These are phyloP conservation scores for Calidris pygmaea DNA, from an alignment of 2,113 vertebrate species.

Conservation along the genomic window DNA sequence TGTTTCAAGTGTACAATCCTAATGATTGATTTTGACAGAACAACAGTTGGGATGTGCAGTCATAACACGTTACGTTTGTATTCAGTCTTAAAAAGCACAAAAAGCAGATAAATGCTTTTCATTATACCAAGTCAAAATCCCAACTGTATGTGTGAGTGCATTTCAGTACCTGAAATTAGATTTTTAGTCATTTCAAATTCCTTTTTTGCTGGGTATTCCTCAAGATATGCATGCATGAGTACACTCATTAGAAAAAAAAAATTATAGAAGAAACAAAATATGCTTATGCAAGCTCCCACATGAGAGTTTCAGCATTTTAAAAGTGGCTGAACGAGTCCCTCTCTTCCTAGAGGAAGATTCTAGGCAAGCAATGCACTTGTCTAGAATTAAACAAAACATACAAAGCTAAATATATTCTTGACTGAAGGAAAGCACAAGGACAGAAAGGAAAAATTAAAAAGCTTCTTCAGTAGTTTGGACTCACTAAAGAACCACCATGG, in stretches of 20 bases:
- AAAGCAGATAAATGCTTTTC: not conserved
- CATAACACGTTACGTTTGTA: not conserved
- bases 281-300: not conserved
- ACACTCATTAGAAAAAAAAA: not conserved
- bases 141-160: not conserved
- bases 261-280: not conserved
- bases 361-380: constrained; percentile 1
- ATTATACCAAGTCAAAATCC: constrained; percentile 15
- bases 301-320: not conserved
- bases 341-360: too few relatives aligned
- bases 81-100: not conserved
- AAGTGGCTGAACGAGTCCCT: not conserved
- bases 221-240: not conserved
- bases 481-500: constrained; percentile 36
- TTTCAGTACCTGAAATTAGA: constrained; percentile 12
- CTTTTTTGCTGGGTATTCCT: not conserved
- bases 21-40: not conserved
- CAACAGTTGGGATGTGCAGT: not conserved
- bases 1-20: not conserved
- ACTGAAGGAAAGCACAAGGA: not conserved
- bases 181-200: not conserved
- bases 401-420: constrained; percentile 3
- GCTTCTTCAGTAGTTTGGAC: constrained; percentile 54
- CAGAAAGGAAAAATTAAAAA: constrained; percentile 4
- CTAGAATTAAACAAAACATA: constrained; percentile 20